A percentile compares a stretch with the other conserved stretches of the same genome.
Conservation (phyloP, 2,888 invertebrate species). For the Eubasilissa splendida region DNA sequence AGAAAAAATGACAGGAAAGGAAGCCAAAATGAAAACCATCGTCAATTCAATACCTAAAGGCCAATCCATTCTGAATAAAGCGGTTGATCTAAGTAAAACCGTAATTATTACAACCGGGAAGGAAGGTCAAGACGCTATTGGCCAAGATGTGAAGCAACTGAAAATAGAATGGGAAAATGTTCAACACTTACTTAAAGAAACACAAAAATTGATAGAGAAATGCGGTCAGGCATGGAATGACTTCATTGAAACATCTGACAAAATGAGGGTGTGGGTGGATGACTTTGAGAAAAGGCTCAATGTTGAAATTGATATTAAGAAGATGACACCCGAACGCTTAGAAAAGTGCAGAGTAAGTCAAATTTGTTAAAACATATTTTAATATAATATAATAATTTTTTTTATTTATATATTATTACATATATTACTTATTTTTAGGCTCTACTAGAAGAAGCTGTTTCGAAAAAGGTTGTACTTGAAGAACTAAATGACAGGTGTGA, state of each 20-base stretch:
- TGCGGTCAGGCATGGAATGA: conserved; percentile 88
- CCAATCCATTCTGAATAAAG: conserved; percentile 81
- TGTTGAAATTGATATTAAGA: conserved; percentile 78
- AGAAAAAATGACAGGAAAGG: conserved; percentile 82
- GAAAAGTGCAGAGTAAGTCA: conserved; percentile 80
- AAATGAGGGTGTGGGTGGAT: conserved; percentile 83
- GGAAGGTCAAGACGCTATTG: conserved; percentile 87
- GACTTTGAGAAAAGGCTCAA: conserved; percentile 78
- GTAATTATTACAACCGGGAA: conserved; percentile 84
- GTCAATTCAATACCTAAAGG: conserved; percentile 80
- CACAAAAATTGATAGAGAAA: conserved; percentile 81
- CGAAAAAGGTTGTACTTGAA: conserved; percentile 85
- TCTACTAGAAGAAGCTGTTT: conserved; percentile 82
- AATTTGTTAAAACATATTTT: not conserved
- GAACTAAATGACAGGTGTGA: conserved; percentile 91
- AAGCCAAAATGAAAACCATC: conserved; percentile 82
- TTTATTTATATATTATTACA: not conserved
- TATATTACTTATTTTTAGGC: conserved; percentile 65
- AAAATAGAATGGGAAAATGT: conserved; percentile 88
- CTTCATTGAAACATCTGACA: conserved; percentile 81
- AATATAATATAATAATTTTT: conserved; percentile 1
- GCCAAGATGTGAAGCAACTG: conserved; percentile 86
- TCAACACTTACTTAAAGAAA: conserved; percentile 83
- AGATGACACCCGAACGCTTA: conserved; percentile 85
- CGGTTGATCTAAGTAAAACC: conserved; percentile 81